Conservation (phyloP, 1,140 invertebrate species). For the Coenobita brevimanus region DNA sequence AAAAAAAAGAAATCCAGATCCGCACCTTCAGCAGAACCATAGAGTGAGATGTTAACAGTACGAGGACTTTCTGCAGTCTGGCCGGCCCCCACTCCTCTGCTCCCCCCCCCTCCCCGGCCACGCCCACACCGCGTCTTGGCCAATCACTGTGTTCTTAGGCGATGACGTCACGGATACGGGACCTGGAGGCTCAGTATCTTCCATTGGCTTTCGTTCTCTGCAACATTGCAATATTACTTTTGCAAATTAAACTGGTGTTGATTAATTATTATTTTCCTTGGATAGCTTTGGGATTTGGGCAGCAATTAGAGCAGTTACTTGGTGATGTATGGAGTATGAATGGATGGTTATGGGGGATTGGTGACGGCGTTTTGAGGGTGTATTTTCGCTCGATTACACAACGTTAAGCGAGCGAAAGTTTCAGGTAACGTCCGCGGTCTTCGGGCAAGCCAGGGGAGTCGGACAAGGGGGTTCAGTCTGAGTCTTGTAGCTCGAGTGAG, state of each 20-base stretch:
- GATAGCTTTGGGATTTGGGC: neutral
- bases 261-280: neutral
- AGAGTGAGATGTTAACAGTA: neutral
- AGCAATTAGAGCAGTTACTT: too few species aligned
- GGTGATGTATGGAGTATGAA: too few species aligned
- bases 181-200: neutral
- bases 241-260: neutral
- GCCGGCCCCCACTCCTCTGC: neutral
- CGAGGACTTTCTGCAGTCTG: neutral
- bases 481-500: constrained; percentile 52
- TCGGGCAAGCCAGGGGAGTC: neutral
- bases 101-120: neutral
- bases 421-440: neutral
- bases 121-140: constrained; percentile 33
- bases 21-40: too few species aligned
- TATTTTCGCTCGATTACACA: too few species aligned
- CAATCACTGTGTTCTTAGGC: constrained; percentile 6
- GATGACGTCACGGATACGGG: constrained; percentile 33
- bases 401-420: neutral
- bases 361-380: too few species aligned
- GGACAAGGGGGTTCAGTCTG: constrained; percentile 40
- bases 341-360: too few species aligned
- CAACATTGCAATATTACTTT: neutral
- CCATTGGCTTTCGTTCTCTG: constrained; percentile 16
- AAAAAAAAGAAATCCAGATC: too few species aligned